A percentile compares a stretch with the other conserved stretches of the same genome.
phyloP scores from a whole-genome alignment of 2,113 vertebrate genomes.

The Oncorhynchus clarkii region DNA sequence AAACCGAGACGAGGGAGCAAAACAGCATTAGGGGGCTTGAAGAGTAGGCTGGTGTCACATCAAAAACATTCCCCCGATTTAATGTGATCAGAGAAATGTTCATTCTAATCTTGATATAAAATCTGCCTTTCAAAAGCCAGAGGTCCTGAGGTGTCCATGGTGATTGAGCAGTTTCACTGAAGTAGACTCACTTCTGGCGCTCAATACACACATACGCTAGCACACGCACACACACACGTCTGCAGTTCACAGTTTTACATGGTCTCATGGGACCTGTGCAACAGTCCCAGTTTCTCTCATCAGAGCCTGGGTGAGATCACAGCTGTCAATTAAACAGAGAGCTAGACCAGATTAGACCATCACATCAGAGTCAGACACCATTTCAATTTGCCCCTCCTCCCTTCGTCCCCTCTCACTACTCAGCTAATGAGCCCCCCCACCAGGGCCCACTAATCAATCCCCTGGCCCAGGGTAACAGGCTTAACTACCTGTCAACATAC shows the following conservation, averaged over 20 bases:
- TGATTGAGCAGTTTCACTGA: no score
- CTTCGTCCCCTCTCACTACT: constrained; percentile 11
- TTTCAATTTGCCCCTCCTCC: constrained; percentile 38
- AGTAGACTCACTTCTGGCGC: neutral
- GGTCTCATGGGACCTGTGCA: neutral
- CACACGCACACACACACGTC: neutral
- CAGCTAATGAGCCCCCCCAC: constrained; percentile 37
- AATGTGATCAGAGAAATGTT: no score
- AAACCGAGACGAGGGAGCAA: no score
- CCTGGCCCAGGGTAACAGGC: constrained; percentile 3
- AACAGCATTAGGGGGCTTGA: no score
- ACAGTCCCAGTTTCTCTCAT: constrained; percentile 2
- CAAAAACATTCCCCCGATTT: no score
- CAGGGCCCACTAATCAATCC: constrained; percentile 19
- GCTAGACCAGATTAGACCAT: constrained; percentile 38
- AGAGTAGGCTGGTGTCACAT: no score
- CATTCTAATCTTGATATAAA: no score
- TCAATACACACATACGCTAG: neutral
- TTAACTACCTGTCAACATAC: no score
- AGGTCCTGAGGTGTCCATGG: no score
- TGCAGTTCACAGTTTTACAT: neutral
- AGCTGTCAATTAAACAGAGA: constrained; percentile 33
- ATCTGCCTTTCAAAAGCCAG: no score
- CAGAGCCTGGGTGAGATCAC: constrained; percentile 33
- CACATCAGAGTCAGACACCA: constrained; percentile 34